Evolutionary conservation across 2,113 vertebrate genomes (phyloP).

Genomic region (Vanacampus margaritifer): DNA sequence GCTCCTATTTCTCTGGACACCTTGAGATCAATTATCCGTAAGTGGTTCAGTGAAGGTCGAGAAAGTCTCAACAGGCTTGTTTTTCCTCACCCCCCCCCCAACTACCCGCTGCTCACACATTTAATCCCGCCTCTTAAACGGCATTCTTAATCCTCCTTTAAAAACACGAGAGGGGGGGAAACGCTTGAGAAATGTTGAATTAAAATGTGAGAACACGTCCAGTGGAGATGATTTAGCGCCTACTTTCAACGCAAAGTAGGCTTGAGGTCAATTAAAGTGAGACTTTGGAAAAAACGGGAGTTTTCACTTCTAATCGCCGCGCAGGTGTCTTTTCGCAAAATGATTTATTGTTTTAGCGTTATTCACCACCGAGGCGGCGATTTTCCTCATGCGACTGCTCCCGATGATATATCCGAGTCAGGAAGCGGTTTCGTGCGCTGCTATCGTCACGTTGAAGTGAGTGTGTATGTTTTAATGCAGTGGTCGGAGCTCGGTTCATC

Average conservation of each 20-base stretch:
- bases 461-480: not conserved
- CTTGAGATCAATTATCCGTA: constrained; percentile 3
- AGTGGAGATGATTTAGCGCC: not conserved
- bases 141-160: constrained; percentile 2
- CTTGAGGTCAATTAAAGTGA: not conserved
- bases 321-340: not conserved
- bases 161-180: not conserved
- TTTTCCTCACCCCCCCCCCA: not conserved
- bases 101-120: not conserved
- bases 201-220: not conserved
- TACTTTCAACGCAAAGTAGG: not conserved
- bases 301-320: not conserved
- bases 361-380: not conserved
- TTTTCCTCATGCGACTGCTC: not conserved
- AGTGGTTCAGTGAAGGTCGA: constrained; percentile 1
- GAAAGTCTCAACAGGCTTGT: constrained; percentile 1
- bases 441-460: no score
- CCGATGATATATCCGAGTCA: not conserved
- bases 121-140: constrained; percentile 4
- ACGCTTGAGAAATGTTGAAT: not conserved
- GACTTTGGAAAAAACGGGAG: not conserved
- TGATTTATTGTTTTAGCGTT: not conserved
- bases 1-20: not conserved
- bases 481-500: not conserved
- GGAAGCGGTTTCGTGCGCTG: not conserved